Conservation (phyloP, 1,140 invertebrate genomes). For the Drosophila mayri region DNA sequence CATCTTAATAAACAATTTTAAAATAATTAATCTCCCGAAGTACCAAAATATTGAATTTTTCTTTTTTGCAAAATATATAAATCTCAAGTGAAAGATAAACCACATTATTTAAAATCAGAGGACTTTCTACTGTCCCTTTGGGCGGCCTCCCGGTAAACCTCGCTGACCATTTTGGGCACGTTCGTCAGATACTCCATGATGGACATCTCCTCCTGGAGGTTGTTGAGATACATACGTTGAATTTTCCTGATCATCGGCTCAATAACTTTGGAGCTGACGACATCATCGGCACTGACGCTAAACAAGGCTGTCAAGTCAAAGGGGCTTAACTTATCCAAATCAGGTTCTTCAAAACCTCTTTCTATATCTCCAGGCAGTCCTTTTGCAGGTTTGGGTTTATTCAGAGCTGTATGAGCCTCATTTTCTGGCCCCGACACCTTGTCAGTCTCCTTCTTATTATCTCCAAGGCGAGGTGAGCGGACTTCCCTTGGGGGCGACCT, state of each 20-base stretch:
- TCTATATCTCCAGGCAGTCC: neutral
- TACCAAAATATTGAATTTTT: neutral
- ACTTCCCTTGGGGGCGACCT: too few relatives aligned
- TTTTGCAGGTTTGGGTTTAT: neutral
- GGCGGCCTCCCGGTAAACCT: slow-evolving; percentile 35
- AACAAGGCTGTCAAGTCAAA: neutral
- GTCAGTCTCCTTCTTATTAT: neutral
- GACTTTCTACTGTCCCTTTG: neutral
- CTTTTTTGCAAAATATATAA: slow-evolving; percentile 3
- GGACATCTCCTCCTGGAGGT: slow-evolving; percentile 49
- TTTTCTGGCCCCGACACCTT: neutral
- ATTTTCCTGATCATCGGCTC: slow-evolving; percentile 55
- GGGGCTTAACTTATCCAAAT: neutral
- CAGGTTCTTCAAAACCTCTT: too few relatives aligned
- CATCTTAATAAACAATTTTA: neutral
- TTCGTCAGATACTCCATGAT: slow-evolving; percentile 54
- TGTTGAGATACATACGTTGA: slow-evolving; percentile 52
- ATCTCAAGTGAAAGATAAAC: neutral
- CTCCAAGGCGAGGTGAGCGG: neutral
- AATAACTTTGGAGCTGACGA: slow-evolving; percentile 55
- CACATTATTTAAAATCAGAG: neutral
- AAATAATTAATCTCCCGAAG: too few relatives aligned
- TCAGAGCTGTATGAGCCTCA: too few relatives aligned
- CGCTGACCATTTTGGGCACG: slow-evolving; percentile 45
- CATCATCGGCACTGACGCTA: slow-evolving; percentile 36